These are phyloP conservation scores for Nebria ingens DNA, from an alignment of 1,140 invertebrate species.

Conservation along the genomic window DNA sequence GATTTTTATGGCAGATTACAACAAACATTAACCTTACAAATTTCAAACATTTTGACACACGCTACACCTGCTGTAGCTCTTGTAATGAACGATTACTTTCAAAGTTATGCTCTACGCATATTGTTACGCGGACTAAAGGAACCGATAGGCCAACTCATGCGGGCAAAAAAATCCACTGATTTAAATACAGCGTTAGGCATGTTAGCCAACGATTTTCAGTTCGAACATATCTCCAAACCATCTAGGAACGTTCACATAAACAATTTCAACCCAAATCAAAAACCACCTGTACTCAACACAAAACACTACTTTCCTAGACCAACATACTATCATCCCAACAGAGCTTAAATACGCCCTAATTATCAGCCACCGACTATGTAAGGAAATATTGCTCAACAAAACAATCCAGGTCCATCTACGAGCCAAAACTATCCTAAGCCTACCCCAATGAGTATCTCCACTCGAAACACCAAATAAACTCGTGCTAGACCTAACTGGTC, in stretches of 20 bases:
- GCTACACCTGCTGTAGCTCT: not conserved
- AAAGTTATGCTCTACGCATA: slow-evolving; percentile 14
- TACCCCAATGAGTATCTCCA: slow-evolving; percentile 15
- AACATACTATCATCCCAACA: not conserved
- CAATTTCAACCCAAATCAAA: slow-evolving; percentile 13
- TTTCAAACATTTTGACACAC: not conserved
- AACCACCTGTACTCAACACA: not conserved
- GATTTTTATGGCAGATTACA: not conserved
- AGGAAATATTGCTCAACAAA: not conserved
- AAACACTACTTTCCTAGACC: slow-evolving; percentile 11
- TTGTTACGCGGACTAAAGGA: slow-evolving; percentile 16
- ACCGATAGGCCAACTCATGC: slow-evolving; percentile 13
- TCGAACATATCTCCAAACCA: slow-evolving; percentile 5
- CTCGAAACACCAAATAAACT: not conserved
- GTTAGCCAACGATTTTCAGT: slow-evolving; percentile 12
- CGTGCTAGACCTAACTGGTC: not conserved
- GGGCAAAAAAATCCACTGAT: slow-evolving; percentile 14
- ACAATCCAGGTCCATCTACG: not conserved
- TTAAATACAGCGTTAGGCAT: slow-evolving; percentile 12
- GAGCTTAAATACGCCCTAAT: not conserved
- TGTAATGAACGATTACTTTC: slow-evolving; percentile 6
- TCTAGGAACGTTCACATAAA: slow-evolving; percentile 11
- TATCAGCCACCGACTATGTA: not conserved
- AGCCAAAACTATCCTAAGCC: not conserved
- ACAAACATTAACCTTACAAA: not conserved